Base-by-base conservation (phyloP, 30 jellyfish, hydroid and myxozoan species). In the Sanderia malayensis region DNA sequence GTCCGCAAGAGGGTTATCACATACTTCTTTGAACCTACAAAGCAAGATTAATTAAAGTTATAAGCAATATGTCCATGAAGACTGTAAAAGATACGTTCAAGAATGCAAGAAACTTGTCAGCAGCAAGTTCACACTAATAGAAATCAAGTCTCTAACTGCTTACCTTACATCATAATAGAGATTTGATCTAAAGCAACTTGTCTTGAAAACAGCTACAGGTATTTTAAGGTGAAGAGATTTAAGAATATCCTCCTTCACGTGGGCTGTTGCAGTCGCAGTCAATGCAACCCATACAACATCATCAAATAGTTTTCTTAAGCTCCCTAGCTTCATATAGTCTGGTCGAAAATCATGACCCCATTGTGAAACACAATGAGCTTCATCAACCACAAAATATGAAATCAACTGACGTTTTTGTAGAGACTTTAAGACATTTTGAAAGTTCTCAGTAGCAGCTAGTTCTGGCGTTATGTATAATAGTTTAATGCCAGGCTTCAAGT, bases 281-380 rank as follows among this genome's bases (percentile, higher is more conserved):
- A 92, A 67, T 1, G 96, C 99, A 28, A 92, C 52, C 96, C 99
- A 92, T 21, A 58, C 58, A 1, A 61, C 13, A 24, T 82, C 96
- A 61, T 81, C 52, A 65, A 78, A 86, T 2, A 66, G 80, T 49
- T 81, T 72, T 23, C 99, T 64, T 1, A 92, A 31, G 26, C 63
- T 85, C 2, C 96, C 99, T n/a, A 92, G 89, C 60, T 92, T 92
- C 60, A 84, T 37, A 53, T 92, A 92, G 37, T 76, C 88, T 19
- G 99, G 99, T 37, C 99, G 58, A 46, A 93, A 93, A 59, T 93
- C 99, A 86, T 93, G 99, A 9, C 99, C 99, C 99, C 99, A 93
- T 28, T 79, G 96, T 21, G 97, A 85, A 4, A 93, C 95, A 69
- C 99, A 93, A 70, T 93, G 99, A 2, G 99, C 99, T 65, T 93